These are phyloP conservation scores for Chouioia cunea DNA, from an alignment of 2,888 invertebrate genomes.

Conservation along the genomic window DNA sequence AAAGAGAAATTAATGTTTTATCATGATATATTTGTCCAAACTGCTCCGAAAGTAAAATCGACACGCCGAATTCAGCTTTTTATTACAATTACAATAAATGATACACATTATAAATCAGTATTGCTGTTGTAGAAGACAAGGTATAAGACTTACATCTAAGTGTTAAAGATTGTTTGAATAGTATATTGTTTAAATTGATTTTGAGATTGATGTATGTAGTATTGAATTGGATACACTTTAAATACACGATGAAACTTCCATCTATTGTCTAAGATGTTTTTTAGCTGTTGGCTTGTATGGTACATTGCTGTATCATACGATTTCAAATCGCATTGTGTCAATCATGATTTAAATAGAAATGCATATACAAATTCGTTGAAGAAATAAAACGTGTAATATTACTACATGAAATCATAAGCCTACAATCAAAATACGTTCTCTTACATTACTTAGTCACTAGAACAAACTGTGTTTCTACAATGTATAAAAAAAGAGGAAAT, in stretches of 20 bases:
- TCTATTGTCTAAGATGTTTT: no score
- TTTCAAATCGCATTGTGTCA: constrained; percentile 29
- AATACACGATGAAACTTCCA: no score
- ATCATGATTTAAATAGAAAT: constrained; percentile 39
- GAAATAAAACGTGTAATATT: constrained; percentile 31
- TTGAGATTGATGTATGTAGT: no score
- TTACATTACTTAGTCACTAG: constrained; percentile 50
- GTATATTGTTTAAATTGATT: neutral
- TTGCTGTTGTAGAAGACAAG: constrained; percentile 41
- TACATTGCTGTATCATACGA: no score
- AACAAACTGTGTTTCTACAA: constrained; percentile 52
- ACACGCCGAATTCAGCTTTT: no score
- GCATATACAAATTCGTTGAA: constrained; percentile 30
- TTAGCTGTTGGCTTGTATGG: no score
- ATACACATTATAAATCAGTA: constrained; percentile 36
- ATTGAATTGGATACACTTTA: no score
- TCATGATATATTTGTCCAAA: no score
- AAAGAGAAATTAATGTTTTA: no score
- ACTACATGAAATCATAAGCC: constrained; percentile 20
- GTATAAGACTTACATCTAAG: constrained; percentile 37
- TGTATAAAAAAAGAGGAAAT: constrained; percentile 45
- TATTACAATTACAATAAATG: constrained; percentile 25
- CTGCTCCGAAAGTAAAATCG: no score
- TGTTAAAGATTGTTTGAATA: constrained; percentile 17
- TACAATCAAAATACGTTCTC: constrained; percentile 36